Conservation (phyloP, 2,888 invertebrate genomes). For the Ceratothoa steindachneri region DNA sequence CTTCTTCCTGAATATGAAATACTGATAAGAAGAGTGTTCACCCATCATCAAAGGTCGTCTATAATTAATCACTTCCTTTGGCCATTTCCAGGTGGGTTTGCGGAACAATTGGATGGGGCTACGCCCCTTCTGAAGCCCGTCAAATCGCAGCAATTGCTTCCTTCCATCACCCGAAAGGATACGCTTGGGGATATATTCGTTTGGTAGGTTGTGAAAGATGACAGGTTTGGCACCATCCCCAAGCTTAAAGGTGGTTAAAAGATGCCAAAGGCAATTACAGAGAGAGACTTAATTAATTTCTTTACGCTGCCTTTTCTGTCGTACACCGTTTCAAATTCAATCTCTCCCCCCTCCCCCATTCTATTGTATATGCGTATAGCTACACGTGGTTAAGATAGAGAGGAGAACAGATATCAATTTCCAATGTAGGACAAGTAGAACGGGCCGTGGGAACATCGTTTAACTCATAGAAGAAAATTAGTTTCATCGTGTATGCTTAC, state of each 20-base stretch:
- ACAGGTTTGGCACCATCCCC: background rate
- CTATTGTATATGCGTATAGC: too few species aligned
- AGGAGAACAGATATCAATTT: too few species aligned
- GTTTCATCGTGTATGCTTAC: too few species aligned
- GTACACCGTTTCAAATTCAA: background rate
- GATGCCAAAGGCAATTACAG: background rate
- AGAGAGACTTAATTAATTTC: background rate
- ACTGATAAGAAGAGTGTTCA: too few species aligned
- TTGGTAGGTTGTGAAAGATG: conserved; percentile 69
- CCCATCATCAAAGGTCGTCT: too few species aligned
- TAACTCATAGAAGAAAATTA: too few species aligned
- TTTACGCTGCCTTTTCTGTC: background rate
- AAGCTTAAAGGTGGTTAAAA: background rate
- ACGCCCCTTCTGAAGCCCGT: conserved; percentile 78
- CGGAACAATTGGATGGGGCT: conserved; percentile 77
- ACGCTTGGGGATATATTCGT: conserved; percentile 77
- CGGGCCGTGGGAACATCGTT: too few species aligned
- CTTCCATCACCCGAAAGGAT: conserved; percentile 83
- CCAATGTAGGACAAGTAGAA: too few species aligned
- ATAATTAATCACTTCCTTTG: too few species aligned
- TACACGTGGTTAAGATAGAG: too few species aligned
- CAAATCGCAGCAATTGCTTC: conserved; percentile 82
- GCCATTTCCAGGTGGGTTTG: conserved; percentile 71
- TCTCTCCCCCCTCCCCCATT: background rate
- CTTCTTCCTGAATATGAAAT: too few species aligned